phyloP scores from a whole-genome alignment of 2,888 invertebrate species.

The Tetragnatha montana region DNA sequence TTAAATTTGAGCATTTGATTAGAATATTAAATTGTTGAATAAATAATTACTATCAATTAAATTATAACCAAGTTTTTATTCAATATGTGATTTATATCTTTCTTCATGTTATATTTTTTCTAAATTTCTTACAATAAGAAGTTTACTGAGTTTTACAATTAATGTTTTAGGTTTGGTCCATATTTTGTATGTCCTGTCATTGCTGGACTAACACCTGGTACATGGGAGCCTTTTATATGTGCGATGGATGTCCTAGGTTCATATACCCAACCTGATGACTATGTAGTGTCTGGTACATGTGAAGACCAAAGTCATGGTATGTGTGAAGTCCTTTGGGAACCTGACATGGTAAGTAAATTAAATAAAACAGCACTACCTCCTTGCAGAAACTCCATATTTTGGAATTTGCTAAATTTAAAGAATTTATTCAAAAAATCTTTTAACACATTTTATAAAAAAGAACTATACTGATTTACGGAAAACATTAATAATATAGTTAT shows the following conservation, averaged over 20 bases:
- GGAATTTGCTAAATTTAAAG: too few species aligned
- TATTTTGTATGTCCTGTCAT: constrained; percentile 98
- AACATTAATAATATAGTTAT: too few species aligned
- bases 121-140: background rate
- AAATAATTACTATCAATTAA: background rate
- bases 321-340: constrained; percentile 97
- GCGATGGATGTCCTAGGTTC: constrained; percentile 98
- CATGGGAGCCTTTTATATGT: constrained; percentile 91
- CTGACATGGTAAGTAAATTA: constrained; percentile 81
- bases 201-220: constrained; percentile 90
- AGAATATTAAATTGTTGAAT: background rate
- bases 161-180: constrained; percentile 87
- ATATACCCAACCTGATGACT: constrained; percentile 92
- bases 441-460: too few species aligned
- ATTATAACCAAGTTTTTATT: background rate
- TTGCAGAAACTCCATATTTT: too few species aligned
- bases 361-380: background rate
- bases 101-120: background rate
- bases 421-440: too few species aligned
- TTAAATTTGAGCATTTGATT: background rate
- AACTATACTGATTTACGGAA: too few species aligned
- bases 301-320: constrained; percentile 81
- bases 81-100: background rate
- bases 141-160: background rate
- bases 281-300: constrained; percentile 94